phyloP scores from a whole-genome alignment of 1,140 invertebrate genomes.

The Pomacea maculata region DNA sequence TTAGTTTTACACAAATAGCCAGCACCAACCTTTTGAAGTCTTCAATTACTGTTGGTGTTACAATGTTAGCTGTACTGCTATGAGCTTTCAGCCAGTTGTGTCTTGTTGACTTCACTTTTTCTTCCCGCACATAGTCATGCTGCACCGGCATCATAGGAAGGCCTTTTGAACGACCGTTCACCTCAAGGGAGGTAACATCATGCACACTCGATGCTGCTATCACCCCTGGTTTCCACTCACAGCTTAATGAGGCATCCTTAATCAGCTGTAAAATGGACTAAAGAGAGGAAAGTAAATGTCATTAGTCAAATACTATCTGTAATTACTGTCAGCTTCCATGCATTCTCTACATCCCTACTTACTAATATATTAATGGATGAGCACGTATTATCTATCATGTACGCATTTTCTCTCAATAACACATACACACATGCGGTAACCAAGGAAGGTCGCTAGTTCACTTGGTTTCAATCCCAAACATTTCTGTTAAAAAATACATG shows the following conservation, averaged over 20 bases:
- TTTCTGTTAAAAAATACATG: background rate
- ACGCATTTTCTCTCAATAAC: background rate
- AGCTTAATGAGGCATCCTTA: conserved; percentile 43
- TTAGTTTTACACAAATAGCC: background rate
- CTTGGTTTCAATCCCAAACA: too few species aligned
- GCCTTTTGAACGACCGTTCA: conserved; percentile 25
- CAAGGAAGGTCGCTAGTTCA: too few species aligned
- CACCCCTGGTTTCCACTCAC: conserved; percentile 52
- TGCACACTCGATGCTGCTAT: conserved; percentile 33
- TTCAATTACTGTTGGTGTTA: conserved; percentile 30
- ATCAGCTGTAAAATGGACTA: conserved; percentile 48
- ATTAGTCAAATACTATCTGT: background rate
- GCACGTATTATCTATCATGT: background rate
- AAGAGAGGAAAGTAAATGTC: background rate
- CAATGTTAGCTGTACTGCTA: conserved; percentile 26
- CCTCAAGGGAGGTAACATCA: conserved; percentile 26
- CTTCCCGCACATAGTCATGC: conserved; percentile 39
- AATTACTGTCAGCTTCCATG: background rate
- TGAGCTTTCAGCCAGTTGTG: conserved; percentile 16
- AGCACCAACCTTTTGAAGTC: conserved; percentile 29
- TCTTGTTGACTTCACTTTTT: conserved; percentile 19
- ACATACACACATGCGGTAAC: too few species aligned
- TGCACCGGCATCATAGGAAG: conserved; percentile 40
- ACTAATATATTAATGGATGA: background rate
- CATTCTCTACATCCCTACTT: background rate